phyloP scores from a whole-genome alignment of 2,888 invertebrate species.

The Leptinotarsa haldemani region DNA sequence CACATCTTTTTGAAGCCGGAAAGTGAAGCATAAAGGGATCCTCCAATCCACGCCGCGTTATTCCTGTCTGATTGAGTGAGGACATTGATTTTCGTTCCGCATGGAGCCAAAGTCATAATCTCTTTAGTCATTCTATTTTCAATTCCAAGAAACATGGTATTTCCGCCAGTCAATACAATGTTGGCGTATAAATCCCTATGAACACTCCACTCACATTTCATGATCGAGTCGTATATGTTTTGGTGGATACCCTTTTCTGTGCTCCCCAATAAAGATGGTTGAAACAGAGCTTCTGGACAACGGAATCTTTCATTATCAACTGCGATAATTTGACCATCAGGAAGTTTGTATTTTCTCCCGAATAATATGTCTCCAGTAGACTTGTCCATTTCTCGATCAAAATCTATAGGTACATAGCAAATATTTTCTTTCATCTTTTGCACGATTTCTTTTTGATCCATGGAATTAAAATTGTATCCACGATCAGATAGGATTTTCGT shows the following conservation, averaged over 20 bases:
- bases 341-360: slow-evolving; percentile 95
- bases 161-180: slow-evolving; percentile 92
- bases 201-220: slow-evolving; percentile 98
- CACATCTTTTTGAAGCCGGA: slow-evolving; percentile 96
- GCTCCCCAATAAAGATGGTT: slow-evolving; percentile 91
- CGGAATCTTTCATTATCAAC: slow-evolving; percentile 95
- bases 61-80: slow-evolving; percentile 84
- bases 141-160: slow-evolving; percentile 95
- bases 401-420: slow-evolving; percentile 91
- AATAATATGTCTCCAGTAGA: slow-evolving; percentile 90
- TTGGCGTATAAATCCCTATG: slow-evolving; percentile 96
- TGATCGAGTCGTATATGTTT: slow-evolving; percentile 94
- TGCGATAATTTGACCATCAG: slow-evolving; percentile 92
- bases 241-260: slow-evolving; percentile 90
- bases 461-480: slow-evolving; percentile 92
- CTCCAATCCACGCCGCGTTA: slow-evolving; percentile 80
- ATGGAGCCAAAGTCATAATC: slow-evolving; percentile 89
- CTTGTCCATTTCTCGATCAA: slow-evolving; percentile 95
- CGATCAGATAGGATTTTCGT: slow-evolving; percentile 94
- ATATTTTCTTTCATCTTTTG: slow-evolving; percentile 95
- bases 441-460: slow-evolving; percentile 93
- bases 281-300: slow-evolving; percentile 95
- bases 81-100: slow-evolving; percentile 94
- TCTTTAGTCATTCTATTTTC: slow-evolving; percentile 87
- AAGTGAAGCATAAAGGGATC: slow-evolving; percentile 89